A percentile compares a stretch with the other conserved stretches of the same genome.
Evolutionary conservation across 2,797 vertebrate genomes (phyloP).

Genomic region (Argentina silus): DNA sequence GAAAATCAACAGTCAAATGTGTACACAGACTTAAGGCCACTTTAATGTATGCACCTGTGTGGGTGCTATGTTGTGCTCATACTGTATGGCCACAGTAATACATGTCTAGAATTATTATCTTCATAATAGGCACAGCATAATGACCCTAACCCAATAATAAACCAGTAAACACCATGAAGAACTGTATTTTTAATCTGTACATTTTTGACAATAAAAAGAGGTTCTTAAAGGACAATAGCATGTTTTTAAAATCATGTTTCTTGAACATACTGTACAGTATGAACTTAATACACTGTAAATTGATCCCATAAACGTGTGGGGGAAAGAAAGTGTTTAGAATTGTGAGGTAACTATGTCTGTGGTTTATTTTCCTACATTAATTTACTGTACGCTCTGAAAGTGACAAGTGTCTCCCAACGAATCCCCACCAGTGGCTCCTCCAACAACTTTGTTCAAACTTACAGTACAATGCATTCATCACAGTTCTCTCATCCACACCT

Average conservation of each 20-base stretch:
- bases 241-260: too few species aligned
- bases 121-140: constrained; percentile 19
- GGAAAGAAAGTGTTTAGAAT: background rate
- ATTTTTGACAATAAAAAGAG: constrained; percentile 55
- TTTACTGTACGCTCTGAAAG: background rate
- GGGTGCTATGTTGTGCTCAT: constrained; percentile 28
- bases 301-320: background rate
- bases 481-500: background rate
- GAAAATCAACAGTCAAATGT: background rate
- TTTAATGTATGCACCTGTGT: constrained; percentile 33
- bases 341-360: background rate
- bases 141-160: constrained; percentile 26
- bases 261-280: too few species aligned
- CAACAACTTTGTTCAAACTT: background rate
- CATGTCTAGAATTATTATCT: constrained; percentile 39
- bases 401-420: background rate
- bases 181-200: constrained; percentile 46
- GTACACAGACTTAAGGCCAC: constrained; percentile 13
- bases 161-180: constrained; percentile 22
- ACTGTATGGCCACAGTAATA: constrained; percentile 40
- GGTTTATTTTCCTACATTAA: background rate
- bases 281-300: too few species aligned
- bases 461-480: background rate
- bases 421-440: background rate
- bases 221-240: too few species aligned